phyloP scores from a whole-genome alignment of 2,888 invertebrate species.

The Dynastes grantii region DNA sequence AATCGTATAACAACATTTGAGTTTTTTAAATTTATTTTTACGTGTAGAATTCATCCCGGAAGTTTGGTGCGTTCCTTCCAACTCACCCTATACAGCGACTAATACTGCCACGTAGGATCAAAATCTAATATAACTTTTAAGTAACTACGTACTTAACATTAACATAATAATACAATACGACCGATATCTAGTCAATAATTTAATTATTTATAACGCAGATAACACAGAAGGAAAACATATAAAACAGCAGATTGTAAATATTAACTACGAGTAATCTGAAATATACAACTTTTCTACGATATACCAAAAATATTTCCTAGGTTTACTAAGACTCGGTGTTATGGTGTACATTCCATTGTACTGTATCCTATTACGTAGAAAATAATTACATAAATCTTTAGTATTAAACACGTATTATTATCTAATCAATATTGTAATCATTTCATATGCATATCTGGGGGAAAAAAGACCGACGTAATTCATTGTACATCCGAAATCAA shows the following conservation, averaged over 20 bases:
- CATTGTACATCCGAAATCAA: too few species aligned
- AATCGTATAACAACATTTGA: too few species aligned
- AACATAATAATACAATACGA: neutral
- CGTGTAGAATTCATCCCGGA: too few species aligned
- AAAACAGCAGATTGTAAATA: neutral
- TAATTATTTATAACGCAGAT: neutral
- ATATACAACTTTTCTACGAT: neutral
- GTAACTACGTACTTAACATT: neutral
- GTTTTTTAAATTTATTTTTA: too few species aligned
- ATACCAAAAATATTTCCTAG: slow-evolving; percentile 34
- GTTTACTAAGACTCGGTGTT: slow-evolving; percentile 10
- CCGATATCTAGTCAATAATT: slow-evolving; percentile 12
- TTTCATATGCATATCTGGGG: too few species aligned
- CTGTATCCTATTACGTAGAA: neutral
- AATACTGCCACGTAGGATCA: neutral
- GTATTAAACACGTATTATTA: too few species aligned
- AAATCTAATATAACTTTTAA: neutral
- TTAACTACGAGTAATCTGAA: neutral
- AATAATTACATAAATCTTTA: too few species aligned
- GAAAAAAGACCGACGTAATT: too few species aligned
- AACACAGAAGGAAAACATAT: neutral
- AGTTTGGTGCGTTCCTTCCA: too few species aligned
- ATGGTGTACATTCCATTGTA: slow-evolving; percentile 23
- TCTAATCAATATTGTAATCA: too few species aligned
- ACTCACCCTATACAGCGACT: neutral